phyloP scores from a whole-genome alignment of 2,797 vertebrate species.

The Phrynocephalus forsythii region DNA sequence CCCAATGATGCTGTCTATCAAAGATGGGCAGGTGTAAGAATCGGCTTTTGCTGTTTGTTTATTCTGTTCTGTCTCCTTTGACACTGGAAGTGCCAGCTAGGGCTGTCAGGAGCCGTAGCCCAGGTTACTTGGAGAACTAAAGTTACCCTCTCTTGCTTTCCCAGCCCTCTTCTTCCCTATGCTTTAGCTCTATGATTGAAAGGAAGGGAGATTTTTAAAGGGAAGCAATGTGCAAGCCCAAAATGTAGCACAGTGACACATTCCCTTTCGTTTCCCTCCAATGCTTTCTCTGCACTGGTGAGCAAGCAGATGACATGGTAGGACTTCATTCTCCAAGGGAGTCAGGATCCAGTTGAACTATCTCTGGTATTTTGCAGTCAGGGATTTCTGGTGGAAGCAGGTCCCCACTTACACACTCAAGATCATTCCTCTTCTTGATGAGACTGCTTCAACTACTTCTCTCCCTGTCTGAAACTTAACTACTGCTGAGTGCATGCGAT shows the following conservation, averaged over 20 bases:
- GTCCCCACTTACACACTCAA: neutral
- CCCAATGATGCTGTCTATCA: neutral
- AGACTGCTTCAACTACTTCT: neutral
- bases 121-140: no score
- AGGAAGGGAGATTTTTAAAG: neutral
- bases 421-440: neutral
- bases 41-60: no score
- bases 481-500: no score
- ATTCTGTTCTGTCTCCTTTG: no score
- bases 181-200: neutral
- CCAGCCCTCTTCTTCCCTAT: neutral
- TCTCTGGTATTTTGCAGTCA: neutral
- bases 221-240: neutral
- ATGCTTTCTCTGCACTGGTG: neutral
- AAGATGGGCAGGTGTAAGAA: no score
- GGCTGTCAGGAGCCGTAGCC: neutral
- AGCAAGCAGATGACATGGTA: neutral
- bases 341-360: neutral
- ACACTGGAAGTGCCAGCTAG: neutral
- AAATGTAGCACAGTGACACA: neutral
- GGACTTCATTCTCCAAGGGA: neutral
- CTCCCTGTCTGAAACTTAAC: neutral
- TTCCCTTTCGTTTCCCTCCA: neutral
- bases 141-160: neutral
- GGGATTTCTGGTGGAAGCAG: neutral